Base-by-base conservation (phyloP, 2,113 vertebrate genomes). In the Ctenomys sociabilis region DNA sequence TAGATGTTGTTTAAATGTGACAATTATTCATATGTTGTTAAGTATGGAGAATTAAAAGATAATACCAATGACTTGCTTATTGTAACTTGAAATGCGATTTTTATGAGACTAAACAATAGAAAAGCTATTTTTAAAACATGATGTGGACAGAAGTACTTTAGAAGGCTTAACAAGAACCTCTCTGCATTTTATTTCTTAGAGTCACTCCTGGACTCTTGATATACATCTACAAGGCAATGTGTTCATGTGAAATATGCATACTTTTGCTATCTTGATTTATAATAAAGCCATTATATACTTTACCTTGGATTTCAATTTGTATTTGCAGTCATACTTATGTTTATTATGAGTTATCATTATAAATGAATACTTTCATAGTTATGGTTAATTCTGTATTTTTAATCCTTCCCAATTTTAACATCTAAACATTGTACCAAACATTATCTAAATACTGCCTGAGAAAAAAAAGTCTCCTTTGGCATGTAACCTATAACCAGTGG, bases 281-380 rank as follows among this genome's bases (percentile, higher is more conserved):
- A 85, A 91, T 93, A 85, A 96, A 96, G 84, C 22, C 49, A 43
- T 88, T 88, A 13, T 82, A 84, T 52, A 22, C 49, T 93, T 94
- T 49, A 93, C 54, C 22, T 96, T 96, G 68, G 12, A 91, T 94
- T 88, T 87, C 26, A 66, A 61, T 85, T 87, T 94, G 72, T 93
- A 61, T 21, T 88, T 92, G 45, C 52, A 72, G 75, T 90, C 2
- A 85, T 73, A 94, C 90, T 93, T 93, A 86, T 45, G 45, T 54
- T 88, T 94, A 54, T 91, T 93, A 70, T 86, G 64, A 72, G 6
- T 88, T 92, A 32, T 83, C 8, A 43, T 97, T 92, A 77, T 96
- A 94, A 96, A 96, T 96, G 96, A 97, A 95, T 90, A 77, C 52
- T 97, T 88, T 85, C 28, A 64, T 87, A 26, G 16, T 68, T 94